Evolutionary conservation across 2,888 invertebrate species (phyloP), one percentile per base, ranked within the genome.

Genomic region (Dasysyrphus albostriatus): DNA sequence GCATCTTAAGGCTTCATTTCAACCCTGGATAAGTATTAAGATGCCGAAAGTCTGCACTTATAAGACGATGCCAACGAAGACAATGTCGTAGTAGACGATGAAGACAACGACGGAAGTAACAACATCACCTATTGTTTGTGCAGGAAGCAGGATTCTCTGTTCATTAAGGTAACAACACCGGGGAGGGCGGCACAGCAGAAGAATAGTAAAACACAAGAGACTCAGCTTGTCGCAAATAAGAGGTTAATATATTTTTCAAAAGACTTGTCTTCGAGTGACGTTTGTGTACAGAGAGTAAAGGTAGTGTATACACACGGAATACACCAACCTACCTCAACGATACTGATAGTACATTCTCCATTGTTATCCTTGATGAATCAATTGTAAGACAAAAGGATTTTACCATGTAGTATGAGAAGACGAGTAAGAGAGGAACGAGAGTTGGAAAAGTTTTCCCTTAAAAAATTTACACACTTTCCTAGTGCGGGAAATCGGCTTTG

Each of bases 291-390:
- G 16, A 63, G 39, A 47, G 10, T 9, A 70, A 16, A 58, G 56
- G 16, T 37, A 59, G 61, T 61, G 39, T 61, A 37, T n/a, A 34
- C 39, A 61, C 61, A 59, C 37, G 2, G 37, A 5, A 72, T 42
- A 54, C 29, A 58, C 58, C 16, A 58, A 58, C 58, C 58, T 72
- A 32, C 72, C 58, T 58, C 58, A 58, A 56, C 58, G 72, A 56
- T 72, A 49, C 51, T 39, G 24, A 63, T 75, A 84, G 72, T 69
- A 59, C 47, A 77, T 67, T 61, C 78, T 69, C 87, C 54, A 85
- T 85, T 85, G 85, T 85, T 77, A 81, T 85, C 81, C 82, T 69
- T 83, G 87, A 87, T 83, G 87, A 87, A 87, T 87, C 83, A 83
- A 87, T 87, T 83, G 83, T 72, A 59, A 83, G 65, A 87, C 87